These are phyloP conservation scores for Amblyraja radiata DNA, from an alignment of 2,797 vertebrate genomes.

Conservation along the genomic window DNA sequence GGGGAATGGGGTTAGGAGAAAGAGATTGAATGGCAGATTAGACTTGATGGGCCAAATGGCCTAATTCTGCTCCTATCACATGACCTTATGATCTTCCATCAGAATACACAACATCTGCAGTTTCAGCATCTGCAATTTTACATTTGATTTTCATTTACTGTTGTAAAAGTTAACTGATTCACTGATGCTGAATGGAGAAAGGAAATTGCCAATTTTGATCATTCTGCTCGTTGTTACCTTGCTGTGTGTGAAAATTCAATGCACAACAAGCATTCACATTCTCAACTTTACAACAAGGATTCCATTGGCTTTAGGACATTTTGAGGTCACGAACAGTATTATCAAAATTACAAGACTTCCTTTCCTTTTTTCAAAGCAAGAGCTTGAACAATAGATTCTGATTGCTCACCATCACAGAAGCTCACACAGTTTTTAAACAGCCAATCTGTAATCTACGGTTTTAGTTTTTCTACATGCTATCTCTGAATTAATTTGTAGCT, in stretches of 20 bases:
- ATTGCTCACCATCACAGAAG: background rate
- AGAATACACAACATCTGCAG: no score
- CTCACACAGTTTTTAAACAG: background rate
- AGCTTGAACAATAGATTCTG: background rate
- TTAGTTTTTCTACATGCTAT: background rate
- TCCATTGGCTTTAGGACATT: background rate
- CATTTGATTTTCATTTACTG: no score
- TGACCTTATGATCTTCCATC: no score
- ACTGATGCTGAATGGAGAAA: no score
- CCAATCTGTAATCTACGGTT: background rate
- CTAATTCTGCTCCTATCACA: no score
- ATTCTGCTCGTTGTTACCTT: no score
- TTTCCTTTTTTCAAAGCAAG: background rate
- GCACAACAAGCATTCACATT: background rate
- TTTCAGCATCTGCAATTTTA: no score
- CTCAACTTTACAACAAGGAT: background rate
- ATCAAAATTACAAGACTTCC: background rate
- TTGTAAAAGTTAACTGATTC: no score
- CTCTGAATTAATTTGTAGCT: background rate
- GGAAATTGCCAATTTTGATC: no score
- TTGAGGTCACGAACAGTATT: background rate
- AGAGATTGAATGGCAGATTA: no score
- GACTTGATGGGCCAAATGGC: no score
- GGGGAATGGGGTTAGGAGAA: no score
- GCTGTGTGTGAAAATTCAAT: background rate